Evolutionary conservation across 2,888 invertebrate genomes (phyloP).

Genomic region (Agelastica alni): DNA sequence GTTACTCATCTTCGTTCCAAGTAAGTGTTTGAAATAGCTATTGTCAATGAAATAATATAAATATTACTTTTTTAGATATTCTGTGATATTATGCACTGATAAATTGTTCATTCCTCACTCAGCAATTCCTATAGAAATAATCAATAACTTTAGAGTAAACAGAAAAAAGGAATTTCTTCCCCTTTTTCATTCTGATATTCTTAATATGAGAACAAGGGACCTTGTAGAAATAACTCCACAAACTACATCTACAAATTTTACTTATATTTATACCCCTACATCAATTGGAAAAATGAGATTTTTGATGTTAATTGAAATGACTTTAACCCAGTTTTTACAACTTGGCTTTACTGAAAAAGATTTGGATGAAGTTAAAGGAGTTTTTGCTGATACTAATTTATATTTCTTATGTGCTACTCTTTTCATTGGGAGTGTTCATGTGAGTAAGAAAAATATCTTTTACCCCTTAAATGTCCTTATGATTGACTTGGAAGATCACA

Average conservation of each 20-base stretch:
- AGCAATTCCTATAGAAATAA: conserved; percentile 49
- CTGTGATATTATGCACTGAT: conserved; percentile 80
- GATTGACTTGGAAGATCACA: too few relatives aligned
- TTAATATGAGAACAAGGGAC: conserved; percentile 79
- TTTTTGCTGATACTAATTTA: conserved; percentile 94
- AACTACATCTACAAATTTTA: conserved; percentile 67
- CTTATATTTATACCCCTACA: conserved; percentile 73
- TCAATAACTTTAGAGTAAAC: conserved; percentile 61
- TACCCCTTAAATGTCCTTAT: too few relatives aligned
- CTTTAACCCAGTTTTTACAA: conserved; percentile 70
- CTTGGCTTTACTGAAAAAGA: conserved; percentile 92
- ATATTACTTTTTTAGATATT: conserved; percentile 56
- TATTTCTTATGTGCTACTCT: conserved; percentile 89
- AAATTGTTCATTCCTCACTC: conserved; percentile 49
- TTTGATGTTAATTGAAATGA: conserved; percentile 75
- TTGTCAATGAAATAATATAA: not conserved
- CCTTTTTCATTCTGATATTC: conserved; percentile 79
- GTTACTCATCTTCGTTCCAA: conserved; percentile 75
- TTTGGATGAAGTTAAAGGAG: conserved; percentile 93
- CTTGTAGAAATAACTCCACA: conserved; percentile 68
- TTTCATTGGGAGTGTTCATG: conserved; percentile 89
- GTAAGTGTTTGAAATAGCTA: not conserved
- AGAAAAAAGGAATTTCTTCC: conserved; percentile 74
- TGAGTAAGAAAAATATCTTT: conserved; percentile 68
- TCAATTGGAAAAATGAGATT: conserved; percentile 79